Base-by-base conservation (phyloP, 2,797 vertebrate species). In the Ctenopoma multispine region DNA sequence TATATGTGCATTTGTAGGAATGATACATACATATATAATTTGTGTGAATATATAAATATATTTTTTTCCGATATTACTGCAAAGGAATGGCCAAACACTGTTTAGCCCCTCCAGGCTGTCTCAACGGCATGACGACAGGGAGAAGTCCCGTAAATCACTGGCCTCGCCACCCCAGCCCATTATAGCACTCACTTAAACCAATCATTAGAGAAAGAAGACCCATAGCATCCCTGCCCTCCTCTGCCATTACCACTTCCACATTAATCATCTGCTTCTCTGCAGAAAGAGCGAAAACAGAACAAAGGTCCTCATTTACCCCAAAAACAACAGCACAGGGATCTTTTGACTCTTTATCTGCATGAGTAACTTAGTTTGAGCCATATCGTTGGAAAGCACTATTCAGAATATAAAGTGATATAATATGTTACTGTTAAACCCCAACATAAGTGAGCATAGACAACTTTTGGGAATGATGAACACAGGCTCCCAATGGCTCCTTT, bases 111-210 rank as follows among this genome's bases (percentile, higher is more conserved):
- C 29, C 44, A 71, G 71, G 62, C 63, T 63, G 59, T 56, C 51
- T 78, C 72, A 36, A 17, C 44, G 58, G 59, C 65, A 66, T 20
- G 47, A 65, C 17, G 53, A 77, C 70, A 77, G 66, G 72, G 82
- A 71, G 69, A 83, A 72, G 54, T 59, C 56, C 63, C 7, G 73
- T 89, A 89, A 90, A 89, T 92, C 90, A 87, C 58, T 27, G 17
- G 57, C 59, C 60, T 23, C 60, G 72, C 76, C 79, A 85, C 80
- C 77, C 75, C 36, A 87, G 82, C 86, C 90, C 89, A 92, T 94
- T 92, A 90, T 80, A 85, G 86, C 85, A 83, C 89, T 93, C 91
- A 88, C 85, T 92, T 91, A 91, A 90, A 93, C 78, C 90, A 91
- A 90, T 94, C 90, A 89, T 91, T 91, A 91, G 75, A 88, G 84